Conservation (phyloP, 1,140 invertebrate genomes). For the Zaprionus davidi region DNA sequence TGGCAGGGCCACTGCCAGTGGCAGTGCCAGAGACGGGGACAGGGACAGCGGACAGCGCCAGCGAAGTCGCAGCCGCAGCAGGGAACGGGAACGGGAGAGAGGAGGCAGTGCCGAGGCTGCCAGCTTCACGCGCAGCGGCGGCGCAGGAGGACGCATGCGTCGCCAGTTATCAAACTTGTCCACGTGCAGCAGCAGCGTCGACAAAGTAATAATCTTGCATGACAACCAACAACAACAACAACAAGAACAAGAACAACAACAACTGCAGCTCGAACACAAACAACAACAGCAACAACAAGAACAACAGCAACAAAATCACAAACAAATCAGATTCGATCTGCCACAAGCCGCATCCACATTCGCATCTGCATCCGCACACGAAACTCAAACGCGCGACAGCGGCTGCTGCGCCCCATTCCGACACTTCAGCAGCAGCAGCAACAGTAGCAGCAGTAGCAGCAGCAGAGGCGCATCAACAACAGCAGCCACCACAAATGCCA, state of each 20-base stretch:
- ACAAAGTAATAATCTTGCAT: constrained; percentile 82
- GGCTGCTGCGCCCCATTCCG: constrained; percentile 44
- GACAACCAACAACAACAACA: constrained; percentile 51
- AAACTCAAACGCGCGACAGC: constrained; percentile 24
- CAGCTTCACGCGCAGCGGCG: constrained; percentile 39
- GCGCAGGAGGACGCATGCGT: constrained; percentile 42
- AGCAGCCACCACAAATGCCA: constrained; percentile 1
- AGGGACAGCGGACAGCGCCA: neutral
- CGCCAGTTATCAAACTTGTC: constrained; percentile 66
- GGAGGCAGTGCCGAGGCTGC: neutral
- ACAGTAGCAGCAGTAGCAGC: constrained; percentile 5
- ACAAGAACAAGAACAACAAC: constrained; percentile 23
- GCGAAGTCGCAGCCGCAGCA: constrained; percentile 11
- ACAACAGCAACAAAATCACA: constrained; percentile 34
- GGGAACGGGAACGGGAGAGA: constrained; percentile 28
- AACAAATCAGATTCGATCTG: constrained; percentile 38
- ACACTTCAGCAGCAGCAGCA: constrained; percentile 9
- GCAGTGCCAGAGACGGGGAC: neutral
- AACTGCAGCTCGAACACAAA: constrained; percentile 18
- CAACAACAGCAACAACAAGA: constrained; percentile 34
- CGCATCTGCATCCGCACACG: constrained; percentile 10
- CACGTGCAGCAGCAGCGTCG: constrained; percentile 61
- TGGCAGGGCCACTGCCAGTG: constrained; percentile 6
- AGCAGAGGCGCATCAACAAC: constrained; percentile 16
- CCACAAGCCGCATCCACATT: constrained; percentile 49